phyloP scores from a whole-genome alignment of 2,113 vertebrate genomes.

The Eubucco bourcierii region DNA sequence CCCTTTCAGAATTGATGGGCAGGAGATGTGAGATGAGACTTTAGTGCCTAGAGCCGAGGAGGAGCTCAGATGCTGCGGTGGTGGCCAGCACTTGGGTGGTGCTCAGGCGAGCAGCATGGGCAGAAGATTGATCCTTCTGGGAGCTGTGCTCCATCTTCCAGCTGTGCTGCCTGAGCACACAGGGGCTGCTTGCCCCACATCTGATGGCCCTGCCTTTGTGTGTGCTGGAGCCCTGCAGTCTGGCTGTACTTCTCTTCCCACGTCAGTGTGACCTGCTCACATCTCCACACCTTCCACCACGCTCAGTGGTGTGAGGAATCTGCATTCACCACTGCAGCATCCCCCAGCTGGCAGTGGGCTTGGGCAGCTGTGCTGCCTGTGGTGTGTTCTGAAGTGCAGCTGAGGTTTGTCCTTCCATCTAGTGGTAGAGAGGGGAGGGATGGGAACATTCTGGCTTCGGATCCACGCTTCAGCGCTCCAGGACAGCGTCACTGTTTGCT shows the following conservation, averaged over 20 bases:
- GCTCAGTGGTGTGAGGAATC: rapidly evolving
- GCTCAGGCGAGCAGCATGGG: background rate
- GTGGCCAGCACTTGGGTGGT: background rate
- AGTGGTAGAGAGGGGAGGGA: background rate
- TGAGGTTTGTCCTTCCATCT: background rate
- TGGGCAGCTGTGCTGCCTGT: background rate
- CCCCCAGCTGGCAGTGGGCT: background rate
- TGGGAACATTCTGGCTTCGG: background rate
- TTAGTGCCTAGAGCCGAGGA: background rate
- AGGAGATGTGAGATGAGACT: background rate
- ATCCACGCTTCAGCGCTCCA: background rate
- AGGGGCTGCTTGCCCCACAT: no score
- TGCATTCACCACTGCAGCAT: background rate
- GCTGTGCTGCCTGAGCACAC: background rate
- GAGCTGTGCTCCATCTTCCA: rapidly evolving
- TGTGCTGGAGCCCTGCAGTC: background rate
- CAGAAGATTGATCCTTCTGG: background rate
- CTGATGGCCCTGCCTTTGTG: background rate
- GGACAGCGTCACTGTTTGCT: background rate
- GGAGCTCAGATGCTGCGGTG: background rate
- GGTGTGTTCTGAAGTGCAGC: background rate
- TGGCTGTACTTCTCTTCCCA: background rate
- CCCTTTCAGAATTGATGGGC: rapidly evolving
- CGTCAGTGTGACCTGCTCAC: rapidly evolving
- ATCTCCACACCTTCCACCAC: rapidly evolving